phyloP scores from a whole-genome alignment of 2,113 vertebrate species.

The Gallinago paraguaiae region DNA sequence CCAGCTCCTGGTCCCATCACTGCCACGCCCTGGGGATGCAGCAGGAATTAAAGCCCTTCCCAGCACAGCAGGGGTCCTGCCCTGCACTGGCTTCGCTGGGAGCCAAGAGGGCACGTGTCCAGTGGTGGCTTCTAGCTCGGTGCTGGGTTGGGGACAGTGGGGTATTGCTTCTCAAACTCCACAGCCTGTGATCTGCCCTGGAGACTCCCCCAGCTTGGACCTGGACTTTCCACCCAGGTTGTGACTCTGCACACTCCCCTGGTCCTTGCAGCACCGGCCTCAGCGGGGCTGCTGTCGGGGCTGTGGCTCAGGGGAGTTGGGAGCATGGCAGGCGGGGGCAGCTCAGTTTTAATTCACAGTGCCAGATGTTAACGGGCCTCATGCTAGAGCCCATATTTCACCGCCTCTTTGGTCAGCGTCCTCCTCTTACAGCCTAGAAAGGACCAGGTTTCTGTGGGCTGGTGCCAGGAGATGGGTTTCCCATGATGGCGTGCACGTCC shows the following conservation, averaged over 20 bases:
- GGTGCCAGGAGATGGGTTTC: neutral
- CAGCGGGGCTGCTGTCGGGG: accelerated
- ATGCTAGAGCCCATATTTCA: neutral
- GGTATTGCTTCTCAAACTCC: neutral
- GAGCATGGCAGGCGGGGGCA: neutral
- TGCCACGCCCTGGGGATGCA: accelerated
- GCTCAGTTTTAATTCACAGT: neutral
- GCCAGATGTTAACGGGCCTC: neutral
- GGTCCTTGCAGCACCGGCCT: accelerated
- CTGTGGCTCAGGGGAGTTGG: neutral
- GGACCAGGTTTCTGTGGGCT: neutral
- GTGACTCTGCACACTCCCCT: neutral
- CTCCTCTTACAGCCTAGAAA: neutral
- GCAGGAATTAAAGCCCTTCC: neutral
- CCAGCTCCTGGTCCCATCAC: accelerated
- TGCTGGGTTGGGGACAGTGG: accelerated
- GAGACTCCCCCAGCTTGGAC: neutral
- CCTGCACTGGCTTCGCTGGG: accelerated
- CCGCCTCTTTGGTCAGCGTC: neutral
- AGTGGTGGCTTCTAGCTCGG: accelerated
- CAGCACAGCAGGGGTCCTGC: neutral
- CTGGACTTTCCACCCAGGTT: neutral
- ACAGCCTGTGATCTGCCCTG: neutral
- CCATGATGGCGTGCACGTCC: accelerated
- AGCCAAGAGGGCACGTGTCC: accelerated